Conservation (phyloP, 1,140 invertebrate species). For the Drosophila chauvacae region DNA sequence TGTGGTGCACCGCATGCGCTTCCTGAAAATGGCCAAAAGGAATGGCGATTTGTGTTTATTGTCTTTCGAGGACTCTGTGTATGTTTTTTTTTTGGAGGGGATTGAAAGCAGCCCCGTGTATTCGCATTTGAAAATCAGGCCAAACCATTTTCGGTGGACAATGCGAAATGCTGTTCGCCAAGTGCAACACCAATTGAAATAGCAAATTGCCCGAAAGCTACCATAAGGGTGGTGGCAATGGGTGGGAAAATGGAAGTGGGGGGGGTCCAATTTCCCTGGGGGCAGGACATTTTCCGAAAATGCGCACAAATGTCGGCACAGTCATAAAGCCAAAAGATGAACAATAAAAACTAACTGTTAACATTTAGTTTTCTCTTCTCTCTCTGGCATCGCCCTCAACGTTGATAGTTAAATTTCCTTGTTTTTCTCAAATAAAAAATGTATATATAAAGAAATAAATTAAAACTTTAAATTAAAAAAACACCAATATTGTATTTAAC, state of each 20-base stretch:
- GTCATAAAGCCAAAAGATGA: slow-evolving; percentile 69
- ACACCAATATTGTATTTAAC: neutral
- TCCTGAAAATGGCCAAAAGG: slow-evolving; percentile 72
- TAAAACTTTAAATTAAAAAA: slow-evolving; percentile 14
- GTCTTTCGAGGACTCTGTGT: slow-evolving; percentile 8
- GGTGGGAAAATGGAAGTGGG: neutral
- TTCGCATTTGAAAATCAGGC: slow-evolving; percentile 50
- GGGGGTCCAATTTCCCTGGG: slow-evolving; percentile 11
- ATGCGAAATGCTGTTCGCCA: slow-evolving; percentile 42
- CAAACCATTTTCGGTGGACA: slow-evolving; percentile 41
- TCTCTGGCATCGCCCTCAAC: slow-evolving; percentile 6
- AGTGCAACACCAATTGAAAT: slow-evolving; percentile 74
- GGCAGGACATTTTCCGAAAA: slow-evolving; percentile 32
- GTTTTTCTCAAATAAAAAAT: neutral
- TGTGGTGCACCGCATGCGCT: slow-evolving; percentile 91
- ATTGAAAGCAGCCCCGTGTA: neutral
- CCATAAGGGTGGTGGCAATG: neutral
- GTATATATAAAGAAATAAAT: neutral
- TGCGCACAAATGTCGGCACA: slow-evolving; percentile 58
- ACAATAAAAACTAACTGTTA: slow-evolving; percentile 71
- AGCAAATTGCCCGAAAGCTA: slow-evolving; percentile 56
- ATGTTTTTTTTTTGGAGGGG: neutral
- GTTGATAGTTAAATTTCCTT: slow-evolving; percentile 14
- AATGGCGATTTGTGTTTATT: slow-evolving; percentile 36
- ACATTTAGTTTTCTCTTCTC: slow-evolving; percentile 52